Percentiles rank a stretch among this genome's conserved stretches.
Evolutionary conservation across 2,888 invertebrate species (phyloP).

Genomic region (Dicyrtoma fusca): DNA sequence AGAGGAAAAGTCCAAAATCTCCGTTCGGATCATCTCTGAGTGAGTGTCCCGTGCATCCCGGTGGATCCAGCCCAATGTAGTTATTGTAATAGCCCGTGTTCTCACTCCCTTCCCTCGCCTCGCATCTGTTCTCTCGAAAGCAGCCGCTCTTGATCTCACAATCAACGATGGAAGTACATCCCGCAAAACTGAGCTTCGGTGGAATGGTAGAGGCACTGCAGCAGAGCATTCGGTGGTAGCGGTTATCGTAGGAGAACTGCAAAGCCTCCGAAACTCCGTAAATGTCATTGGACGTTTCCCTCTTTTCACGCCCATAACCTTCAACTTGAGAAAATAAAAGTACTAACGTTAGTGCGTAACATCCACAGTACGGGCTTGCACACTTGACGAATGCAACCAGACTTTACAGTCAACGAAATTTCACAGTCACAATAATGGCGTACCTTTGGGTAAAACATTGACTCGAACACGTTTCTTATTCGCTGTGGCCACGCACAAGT

Average conservation of each 20-base stretch:
- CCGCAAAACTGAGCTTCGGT: constrained; percentile 51
- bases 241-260: constrained; percentile 48
- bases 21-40: constrained; percentile 44
- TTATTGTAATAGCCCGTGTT: constrained; percentile 41
- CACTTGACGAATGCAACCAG: too few relatives aligned
- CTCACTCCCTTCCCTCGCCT: constrained; percentile 37
- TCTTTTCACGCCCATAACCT: neutral
- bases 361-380: too few relatives aligned
- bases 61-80: constrained; percentile 46
- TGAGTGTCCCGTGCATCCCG: constrained; percentile 41
- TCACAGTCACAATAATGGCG: too few relatives aligned
- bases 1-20: constrained; percentile 52
- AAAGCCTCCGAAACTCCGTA: constrained; percentile 26
- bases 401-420: too few relatives aligned
- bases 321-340: too few relatives aligned
- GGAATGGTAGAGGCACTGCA: constrained; percentile 34
- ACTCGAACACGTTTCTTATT: constrained; percentile 46
- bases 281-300: neutral
- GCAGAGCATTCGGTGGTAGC: constrained; percentile 45
- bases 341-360: too few relatives aligned
- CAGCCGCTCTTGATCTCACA: constrained; percentile 53
- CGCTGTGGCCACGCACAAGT: constrained; percentile 43
- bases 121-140: constrained; percentile 52
- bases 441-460: constrained; percentile 48
- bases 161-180: constrained; percentile 51